Evolutionary conservation across 2,888 invertebrate genomes (phyloP).

Genomic region (Loripinus fragilis): DNA sequence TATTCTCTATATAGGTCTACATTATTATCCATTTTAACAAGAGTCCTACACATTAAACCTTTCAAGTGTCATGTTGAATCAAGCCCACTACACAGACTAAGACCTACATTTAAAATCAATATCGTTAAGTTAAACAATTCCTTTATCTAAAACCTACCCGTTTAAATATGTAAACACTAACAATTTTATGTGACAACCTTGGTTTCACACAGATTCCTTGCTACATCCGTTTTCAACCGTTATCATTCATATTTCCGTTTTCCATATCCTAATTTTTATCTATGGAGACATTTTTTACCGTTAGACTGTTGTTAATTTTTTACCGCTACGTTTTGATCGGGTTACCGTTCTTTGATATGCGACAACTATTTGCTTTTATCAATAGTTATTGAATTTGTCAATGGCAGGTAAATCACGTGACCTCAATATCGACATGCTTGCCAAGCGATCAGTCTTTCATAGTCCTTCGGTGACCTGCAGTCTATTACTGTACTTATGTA

Average conservation of each 20-base stretch:
- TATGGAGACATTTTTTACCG: slow-evolving; percentile 8
- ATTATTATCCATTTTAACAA: slow-evolving; percentile 9
- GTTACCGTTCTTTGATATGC: slow-evolving; percentile 28
- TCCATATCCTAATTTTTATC: background rate
- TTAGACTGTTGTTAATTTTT: slow-evolving; percentile 14
- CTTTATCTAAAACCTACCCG: slow-evolving; percentile 8
- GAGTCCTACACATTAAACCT: background rate
- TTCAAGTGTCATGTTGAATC: slow-evolving; percentile 18
- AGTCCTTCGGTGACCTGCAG: background rate
- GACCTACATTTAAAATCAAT: slow-evolving; percentile 18
- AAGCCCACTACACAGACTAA: slow-evolving; percentile 13
- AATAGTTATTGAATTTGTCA: slow-evolving; percentile 27
- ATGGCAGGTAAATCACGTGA: slow-evolving; percentile 24
- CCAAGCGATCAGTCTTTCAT: slow-evolving; percentile 25
- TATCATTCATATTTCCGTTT: background rate
- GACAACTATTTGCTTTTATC: slow-evolving; percentile 25
- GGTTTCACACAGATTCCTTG: background rate
- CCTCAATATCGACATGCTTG: slow-evolving; percentile 24
- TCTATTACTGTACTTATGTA: background rate
- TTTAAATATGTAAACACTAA: slow-evolving; percentile 7
- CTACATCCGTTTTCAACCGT: background rate
- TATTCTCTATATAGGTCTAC: too few relatives aligned
- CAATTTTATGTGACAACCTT: background rate
- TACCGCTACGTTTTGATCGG: slow-evolving; percentile 20
- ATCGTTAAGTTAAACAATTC: slow-evolving; percentile 10